Evolutionary conservation across 2,113 vertebrate species (phyloP).

Genomic region (Ochotona princeps): DNA sequence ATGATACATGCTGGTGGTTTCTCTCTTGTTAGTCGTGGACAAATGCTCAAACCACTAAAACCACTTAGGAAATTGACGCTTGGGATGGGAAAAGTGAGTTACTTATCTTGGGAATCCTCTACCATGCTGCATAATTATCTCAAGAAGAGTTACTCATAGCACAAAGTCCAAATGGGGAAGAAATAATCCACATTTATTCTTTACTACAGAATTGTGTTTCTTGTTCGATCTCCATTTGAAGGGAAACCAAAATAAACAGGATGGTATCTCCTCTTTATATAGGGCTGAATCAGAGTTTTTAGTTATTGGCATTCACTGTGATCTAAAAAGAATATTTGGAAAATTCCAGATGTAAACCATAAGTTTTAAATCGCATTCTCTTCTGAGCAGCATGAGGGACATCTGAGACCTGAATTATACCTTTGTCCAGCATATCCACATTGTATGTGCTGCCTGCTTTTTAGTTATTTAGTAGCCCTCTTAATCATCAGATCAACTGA

Average conservation of each 20-base stretch:
- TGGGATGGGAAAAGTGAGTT: constrained; percentile 54
- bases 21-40: constrained; percentile 15
- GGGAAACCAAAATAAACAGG: neutral
- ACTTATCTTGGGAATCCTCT: constrained; percentile 45
- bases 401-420: no score
- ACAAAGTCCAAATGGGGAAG: neutral
- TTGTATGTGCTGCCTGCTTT: no score
- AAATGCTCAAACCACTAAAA: constrained; percentile 67
- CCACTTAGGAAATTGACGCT: constrained; percentile 51
- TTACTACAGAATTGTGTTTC: neutral
- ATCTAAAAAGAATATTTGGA: no score
- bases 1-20: constrained; percentile 55
- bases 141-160: neutral
- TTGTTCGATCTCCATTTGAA: neutral
- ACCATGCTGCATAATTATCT: neutral
- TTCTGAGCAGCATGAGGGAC: no score
- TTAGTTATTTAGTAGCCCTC: no score
- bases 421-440: no score
- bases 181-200: neutral
- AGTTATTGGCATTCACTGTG: no score
- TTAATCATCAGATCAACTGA: no score
- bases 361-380: no score
- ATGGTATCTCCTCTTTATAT: neutral
- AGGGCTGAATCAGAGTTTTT: no score
- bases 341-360: no score